These are phyloP conservation scores for Holcopasites calliopsidis DNA, from an alignment of 1,140 invertebrate genomes.

Conservation along the genomic window DNA sequence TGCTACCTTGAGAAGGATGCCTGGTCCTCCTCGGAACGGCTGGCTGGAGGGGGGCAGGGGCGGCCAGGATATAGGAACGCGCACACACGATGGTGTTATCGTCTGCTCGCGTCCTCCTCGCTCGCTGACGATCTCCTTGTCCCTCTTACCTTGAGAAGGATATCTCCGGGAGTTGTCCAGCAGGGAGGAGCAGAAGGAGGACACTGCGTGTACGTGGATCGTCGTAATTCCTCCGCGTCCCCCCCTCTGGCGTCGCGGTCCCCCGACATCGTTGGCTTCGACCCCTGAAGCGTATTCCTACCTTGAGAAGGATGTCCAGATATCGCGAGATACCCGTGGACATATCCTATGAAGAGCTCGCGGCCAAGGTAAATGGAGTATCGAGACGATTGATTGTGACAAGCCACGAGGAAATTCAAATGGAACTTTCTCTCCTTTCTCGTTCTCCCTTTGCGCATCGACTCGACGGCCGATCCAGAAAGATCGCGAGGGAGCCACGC, in stretches of 20 bases:
- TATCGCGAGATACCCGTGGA: constrained; percentile 11
- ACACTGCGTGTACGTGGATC: constrained; percentile 52
- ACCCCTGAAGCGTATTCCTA: constrained; percentile 42
- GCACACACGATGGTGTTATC: constrained; percentile 41
- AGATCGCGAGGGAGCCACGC: background rate
- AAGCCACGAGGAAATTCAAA: background rate
- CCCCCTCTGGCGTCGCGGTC: background rate
- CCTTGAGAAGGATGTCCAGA: constrained; percentile 60
- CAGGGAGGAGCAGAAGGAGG: constrained; percentile 36
- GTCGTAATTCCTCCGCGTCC: constrained; percentile 46
- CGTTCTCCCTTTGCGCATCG: constrained; percentile 1
- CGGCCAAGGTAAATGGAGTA: constrained; percentile 38
- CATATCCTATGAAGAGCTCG: constrained; percentile 31
- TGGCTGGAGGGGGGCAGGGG: constrained; percentile 33
- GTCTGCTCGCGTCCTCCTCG: constrained; percentile 1
- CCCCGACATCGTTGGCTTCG: background rate
- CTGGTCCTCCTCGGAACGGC: background rate
- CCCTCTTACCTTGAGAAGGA: constrained; percentile 70
- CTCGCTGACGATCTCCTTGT: constrained; percentile 21
- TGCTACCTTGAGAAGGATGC: constrained; percentile 44
- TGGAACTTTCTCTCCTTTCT: constrained; percentile 29
- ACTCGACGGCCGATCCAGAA: background rate
- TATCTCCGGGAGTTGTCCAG: constrained; percentile 44
- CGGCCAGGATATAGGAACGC: constrained; percentile 1
- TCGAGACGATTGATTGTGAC: background rate